Evolutionary conservation across 64 coral and sea anemone species (phyloP), one percentile per base, ranked within the genome.

Genomic region (Montipora sp.): DNA sequence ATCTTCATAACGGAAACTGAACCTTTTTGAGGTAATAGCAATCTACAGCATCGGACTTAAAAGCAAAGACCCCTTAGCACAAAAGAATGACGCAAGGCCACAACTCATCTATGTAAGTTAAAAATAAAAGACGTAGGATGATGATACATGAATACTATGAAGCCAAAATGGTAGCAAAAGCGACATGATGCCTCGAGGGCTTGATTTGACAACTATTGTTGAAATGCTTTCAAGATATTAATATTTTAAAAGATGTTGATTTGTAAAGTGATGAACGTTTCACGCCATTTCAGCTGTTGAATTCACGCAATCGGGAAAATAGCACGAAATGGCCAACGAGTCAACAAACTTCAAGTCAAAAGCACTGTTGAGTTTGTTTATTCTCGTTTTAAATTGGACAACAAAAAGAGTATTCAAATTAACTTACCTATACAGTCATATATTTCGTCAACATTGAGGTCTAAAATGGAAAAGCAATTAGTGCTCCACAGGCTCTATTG

Each of bases 241-340:
- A 85, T 85, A 85, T 85, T 85, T 85, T 85, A 85, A 85, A 50
- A 85, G 82, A 85, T 81, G 82, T 47, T 85, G 82, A 85, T 85
- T 85, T 85, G 82, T 85, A 85, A 85, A 85, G 82, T 85, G 82
- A 59, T 23, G 46, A 85, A 72, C 20, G 61, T 85, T 85, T 16
- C 44, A 71, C 14, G 82, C 82, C 82, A 65, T 20, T 70, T 85
- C 82, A 85, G 82, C 82, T 85, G 82, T 68, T 51, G 22, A 18
- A 14, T 68, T 71, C 82, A 85, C 82, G 82, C 82, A 85, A 85
- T 85, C 82, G 20, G 27, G 46, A 68, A 85, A 85, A 48, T 14
- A 9, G 60, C 60, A 68, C 59, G 81, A 70, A 68, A 68, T 11
- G 59, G 60, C 22, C 43, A 48, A n/a, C 60, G 14, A 63, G 45